These are phyloP conservation scores for Tachysurus vachellii DNA, from an alignment of 2,113 vertebrate genomes.

Conservation along the genomic window DNA sequence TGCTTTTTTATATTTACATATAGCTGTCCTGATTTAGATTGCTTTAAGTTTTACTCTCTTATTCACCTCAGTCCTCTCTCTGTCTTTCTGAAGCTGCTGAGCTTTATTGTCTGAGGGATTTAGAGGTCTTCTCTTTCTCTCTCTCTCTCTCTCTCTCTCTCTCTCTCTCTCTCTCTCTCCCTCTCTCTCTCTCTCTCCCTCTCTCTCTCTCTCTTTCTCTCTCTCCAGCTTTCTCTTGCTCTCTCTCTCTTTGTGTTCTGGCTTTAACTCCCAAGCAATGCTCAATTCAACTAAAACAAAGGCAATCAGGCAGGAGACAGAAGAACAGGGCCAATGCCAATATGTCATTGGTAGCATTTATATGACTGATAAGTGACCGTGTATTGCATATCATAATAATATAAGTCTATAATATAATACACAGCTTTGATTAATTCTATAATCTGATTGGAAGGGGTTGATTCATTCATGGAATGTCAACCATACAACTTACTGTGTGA, in stretches of 20 bases:
- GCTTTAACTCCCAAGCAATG: slow-evolving; percentile 44
- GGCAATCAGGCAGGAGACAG: slow-evolving; percentile 40
- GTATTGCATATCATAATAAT: background rate
- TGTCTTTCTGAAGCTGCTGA: slow-evolving; percentile 32
- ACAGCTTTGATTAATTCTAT: background rate
- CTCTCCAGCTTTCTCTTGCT: no score
- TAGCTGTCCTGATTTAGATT: slow-evolving; percentile 75
- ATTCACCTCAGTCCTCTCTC: slow-evolving; percentile 44
- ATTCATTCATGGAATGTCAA: background rate
- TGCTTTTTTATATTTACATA: slow-evolving; percentile 75
- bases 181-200: slow-evolving; percentile 33
- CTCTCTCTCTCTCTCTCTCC: slow-evolving; percentile 31
- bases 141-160: slow-evolving; percentile 37
- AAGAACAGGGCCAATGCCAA: slow-evolving; percentile 34
- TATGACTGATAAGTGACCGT: background rate
- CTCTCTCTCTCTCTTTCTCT: slow-evolving; percentile 28
- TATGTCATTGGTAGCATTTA: slow-evolving; percentile 25
- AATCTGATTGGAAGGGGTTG: background rate
- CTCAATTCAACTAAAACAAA: slow-evolving; percentile 46
- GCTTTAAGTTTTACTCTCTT: slow-evolving; percentile 65
- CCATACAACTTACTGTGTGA: background rate
- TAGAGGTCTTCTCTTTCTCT: slow-evolving; percentile 38
- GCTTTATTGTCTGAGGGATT: slow-evolving; percentile 41
- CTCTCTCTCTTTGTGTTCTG: slow-evolving; percentile 44
- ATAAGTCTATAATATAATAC: background rate